These are phyloP conservation scores for Hylaea fasciaria DNA, from an alignment of 2,888 invertebrate genomes.

Conservation along the genomic window DNA sequence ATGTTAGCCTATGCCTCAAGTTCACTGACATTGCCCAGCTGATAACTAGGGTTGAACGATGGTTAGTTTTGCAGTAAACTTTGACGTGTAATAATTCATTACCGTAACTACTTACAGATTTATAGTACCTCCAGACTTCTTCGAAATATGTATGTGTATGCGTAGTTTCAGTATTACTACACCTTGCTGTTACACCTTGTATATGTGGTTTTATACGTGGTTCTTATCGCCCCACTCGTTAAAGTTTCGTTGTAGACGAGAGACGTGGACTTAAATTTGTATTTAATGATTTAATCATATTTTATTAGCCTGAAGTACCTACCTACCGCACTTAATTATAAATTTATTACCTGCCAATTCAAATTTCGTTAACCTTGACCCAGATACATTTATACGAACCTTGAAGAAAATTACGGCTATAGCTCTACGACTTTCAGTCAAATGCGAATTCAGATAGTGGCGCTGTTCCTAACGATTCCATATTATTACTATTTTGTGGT, in stretches of 20 bases:
- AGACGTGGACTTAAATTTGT: slow-evolving; percentile 4
- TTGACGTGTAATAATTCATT: too few relatives aligned
- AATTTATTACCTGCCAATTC: slow-evolving; percentile 34
- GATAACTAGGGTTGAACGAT: too few relatives aligned
- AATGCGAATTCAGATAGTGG: neutral
- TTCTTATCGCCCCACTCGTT: slow-evolving; percentile 3
- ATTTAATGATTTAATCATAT: slow-evolving; percentile 22
- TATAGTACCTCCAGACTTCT: too few relatives aligned
- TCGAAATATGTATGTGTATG: too few relatives aligned
- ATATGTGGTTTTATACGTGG: too few relatives aligned
- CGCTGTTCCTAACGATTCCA: neutral
- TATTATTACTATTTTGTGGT: too few relatives aligned
- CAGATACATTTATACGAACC: slow-evolving; percentile 31
- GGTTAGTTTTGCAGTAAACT: too few relatives aligned
- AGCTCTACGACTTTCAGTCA: neutral
- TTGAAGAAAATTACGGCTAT: slow-evolving; percentile 13
- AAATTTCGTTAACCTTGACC: slow-evolving; percentile 47
- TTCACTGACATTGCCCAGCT: too few relatives aligned
- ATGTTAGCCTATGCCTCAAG: too few relatives aligned
- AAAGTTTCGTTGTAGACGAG: slow-evolving; percentile 3
- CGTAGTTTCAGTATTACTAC: too few relatives aligned
- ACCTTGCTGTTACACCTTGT: too few relatives aligned
- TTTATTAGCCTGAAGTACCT: slow-evolving; percentile 27
- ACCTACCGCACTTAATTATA: slow-evolving; percentile 24
- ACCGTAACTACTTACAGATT: too few relatives aligned